phyloP scores from a whole-genome alignment of 1,140 invertebrate genomes.

The Heliconius nattereri region DNA sequence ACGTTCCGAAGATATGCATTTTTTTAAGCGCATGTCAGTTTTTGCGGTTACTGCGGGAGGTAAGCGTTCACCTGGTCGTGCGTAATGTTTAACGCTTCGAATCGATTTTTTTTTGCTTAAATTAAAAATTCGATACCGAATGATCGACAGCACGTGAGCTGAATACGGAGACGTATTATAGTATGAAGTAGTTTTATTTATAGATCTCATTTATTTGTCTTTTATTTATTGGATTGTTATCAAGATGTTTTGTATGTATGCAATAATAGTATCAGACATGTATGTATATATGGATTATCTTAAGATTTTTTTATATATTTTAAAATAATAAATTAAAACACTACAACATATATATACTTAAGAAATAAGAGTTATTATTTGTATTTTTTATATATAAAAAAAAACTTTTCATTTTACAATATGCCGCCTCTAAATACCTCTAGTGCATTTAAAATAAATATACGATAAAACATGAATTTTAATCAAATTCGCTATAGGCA shows the following conservation, averaged over 20 bases:
- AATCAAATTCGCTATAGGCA: slow-evolving; percentile 79
- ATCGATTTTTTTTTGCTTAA: slow-evolving; percentile 60
- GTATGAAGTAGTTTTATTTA: slow-evolving; percentile 35
- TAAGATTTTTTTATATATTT: not conserved
- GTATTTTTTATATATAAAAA: not conserved
- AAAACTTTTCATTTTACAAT: slow-evolving; percentile 21
- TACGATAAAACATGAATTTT: slow-evolving; percentile 76
- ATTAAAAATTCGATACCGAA: slow-evolving; percentile 71
- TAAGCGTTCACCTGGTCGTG: slow-evolving; percentile 69
- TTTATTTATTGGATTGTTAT: slow-evolving; percentile 36
- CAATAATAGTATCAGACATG: not conserved
- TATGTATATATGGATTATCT: not conserved
- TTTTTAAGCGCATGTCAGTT: slow-evolving; percentile 71
- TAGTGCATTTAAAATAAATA: slow-evolving; percentile 57
- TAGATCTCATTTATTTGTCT: slow-evolving; percentile 32
- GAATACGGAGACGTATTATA: slow-evolving; percentile 44
- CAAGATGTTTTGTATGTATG: slow-evolving; percentile 17
- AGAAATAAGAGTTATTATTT: not conserved
- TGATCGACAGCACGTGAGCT: slow-evolving; percentile 57
- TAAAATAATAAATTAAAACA: not conserved
- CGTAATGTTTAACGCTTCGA: slow-evolving; percentile 61
- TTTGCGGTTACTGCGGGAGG: slow-evolving; percentile 62
- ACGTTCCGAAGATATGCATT: slow-evolving; percentile 76
- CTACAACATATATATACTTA: not conserved
- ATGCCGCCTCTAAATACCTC: slow-evolving; percentile 50